A percentile compares a stretch with the other conserved stretches of the same genome.
Conservation (phyloP, 2,888 invertebrate genomes). For the Yponomeuta plumbellus region DNA sequence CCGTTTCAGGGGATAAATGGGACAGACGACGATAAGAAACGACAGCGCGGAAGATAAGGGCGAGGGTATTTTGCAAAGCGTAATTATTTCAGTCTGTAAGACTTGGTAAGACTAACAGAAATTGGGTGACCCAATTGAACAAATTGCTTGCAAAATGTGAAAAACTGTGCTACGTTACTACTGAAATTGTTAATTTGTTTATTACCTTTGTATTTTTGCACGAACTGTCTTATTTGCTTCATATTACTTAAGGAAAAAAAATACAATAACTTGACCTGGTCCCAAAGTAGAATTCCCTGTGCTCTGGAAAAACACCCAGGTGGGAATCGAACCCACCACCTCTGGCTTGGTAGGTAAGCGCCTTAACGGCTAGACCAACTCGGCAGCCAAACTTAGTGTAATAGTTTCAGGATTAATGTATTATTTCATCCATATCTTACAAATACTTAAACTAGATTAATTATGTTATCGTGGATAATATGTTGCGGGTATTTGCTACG, state of each 20-base stretch:
- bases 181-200: background rate
- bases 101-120: background rate
- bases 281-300: no score
- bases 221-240: background rate
- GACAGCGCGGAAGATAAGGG: conserved; percentile 43
- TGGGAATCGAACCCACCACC: no score
- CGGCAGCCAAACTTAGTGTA: no score
- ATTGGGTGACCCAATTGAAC: conserved; percentile 8
- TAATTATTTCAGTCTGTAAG: conserved; percentile 46
- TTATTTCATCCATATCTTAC: no score
- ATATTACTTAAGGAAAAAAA: no score
- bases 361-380: no score
- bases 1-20: conserved; percentile 42
- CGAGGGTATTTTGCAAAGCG: conserved; percentile 54
- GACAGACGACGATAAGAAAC: conserved; percentile 48
- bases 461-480: no score
- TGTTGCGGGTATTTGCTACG: no score
- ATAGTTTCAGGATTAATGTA: background rate
- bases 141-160: conserved; percentile 20
- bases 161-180: background rate
- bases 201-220: background rate
- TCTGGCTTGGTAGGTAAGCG: no score
- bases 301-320: no score
- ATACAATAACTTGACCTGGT: no score
- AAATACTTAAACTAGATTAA: no score